These are phyloP conservation scores for Aulostomus chinensis DNA, from an alignment of 2,797 vertebrate species.

Conservation along the genomic window DNA sequence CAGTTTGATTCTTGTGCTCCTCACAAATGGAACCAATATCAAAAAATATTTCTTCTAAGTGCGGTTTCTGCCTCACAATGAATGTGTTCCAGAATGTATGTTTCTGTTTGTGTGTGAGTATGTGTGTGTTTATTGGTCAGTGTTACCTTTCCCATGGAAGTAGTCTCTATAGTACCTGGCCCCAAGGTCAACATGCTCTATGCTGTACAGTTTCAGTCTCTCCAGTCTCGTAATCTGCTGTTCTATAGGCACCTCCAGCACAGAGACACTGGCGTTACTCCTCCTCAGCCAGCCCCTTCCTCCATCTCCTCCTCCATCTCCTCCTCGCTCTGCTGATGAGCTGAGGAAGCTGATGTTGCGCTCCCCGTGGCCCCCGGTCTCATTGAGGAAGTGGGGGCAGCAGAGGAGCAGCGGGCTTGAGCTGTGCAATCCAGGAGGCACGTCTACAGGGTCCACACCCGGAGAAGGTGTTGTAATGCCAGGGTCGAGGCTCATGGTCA, in stretches of 20 bases:
- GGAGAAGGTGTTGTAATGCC: conserved; percentile 32
- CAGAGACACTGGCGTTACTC: conserved; percentile 89
- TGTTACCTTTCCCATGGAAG: conserved; percentile 90
- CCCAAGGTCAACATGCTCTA: conserved; percentile 92
- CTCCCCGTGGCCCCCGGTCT: conserved; percentile 85
- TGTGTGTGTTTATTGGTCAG: neutral
- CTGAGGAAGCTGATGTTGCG: conserved; percentile 89
- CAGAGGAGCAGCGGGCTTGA: conserved; percentile 85
- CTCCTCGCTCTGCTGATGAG: conserved; percentile 72
- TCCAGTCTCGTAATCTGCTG: conserved; percentile 80
- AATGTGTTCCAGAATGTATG: neutral
- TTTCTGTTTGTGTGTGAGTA: too few species aligned
- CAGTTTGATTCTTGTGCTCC: neutral
- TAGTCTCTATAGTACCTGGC: conserved; percentile 90
- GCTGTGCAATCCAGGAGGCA: conserved; percentile 56
- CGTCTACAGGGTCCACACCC: conserved; percentile 55
- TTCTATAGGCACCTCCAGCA: conserved; percentile 86
- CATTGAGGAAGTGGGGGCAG: conserved; percentile 95
- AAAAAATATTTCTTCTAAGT: too few species aligned
- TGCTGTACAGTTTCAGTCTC: conserved; percentile 84
- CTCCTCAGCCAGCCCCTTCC: conserved; percentile 71
- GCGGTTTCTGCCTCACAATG: too few species aligned
- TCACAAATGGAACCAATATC: neutral
- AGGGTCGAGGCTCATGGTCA: conserved; percentile 67
- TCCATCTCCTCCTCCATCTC: conserved; percentile 49